Percentiles rank a stretch among this genome's conserved stretches.
Evolutionary conservation across 2,113 vertebrate genomes (phyloP).

Genomic region (Lophura nycthemera): DNA sequence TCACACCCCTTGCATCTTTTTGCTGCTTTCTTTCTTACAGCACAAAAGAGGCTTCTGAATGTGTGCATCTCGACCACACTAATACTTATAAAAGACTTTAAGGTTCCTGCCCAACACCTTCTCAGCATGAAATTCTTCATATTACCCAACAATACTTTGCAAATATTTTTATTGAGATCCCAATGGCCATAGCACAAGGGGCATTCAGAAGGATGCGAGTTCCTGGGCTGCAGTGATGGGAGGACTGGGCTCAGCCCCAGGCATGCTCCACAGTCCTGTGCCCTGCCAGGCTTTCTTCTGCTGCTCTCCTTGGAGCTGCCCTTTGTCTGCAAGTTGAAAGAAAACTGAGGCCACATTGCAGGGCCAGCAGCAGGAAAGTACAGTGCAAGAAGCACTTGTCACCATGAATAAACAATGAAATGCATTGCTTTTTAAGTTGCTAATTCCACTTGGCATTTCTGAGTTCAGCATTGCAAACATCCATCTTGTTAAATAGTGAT

Average conservation of each 20-base stretch:
- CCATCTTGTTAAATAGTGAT: constrained; percentile 56
- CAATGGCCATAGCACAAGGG: neutral
- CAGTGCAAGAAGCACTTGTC: constrained; percentile 14
- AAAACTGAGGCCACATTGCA: neutral
- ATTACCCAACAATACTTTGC: constrained; percentile 27
- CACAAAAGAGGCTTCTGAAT: neutral
- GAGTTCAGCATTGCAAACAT: neutral
- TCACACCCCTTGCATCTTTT: constrained; percentile 10
- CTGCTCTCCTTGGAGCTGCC: constrained; percentile 11
- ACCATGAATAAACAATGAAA: constrained; percentile 46
- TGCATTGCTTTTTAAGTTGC: constrained; percentile 1
- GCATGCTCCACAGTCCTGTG: neutral
- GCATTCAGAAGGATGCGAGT: constrained; percentile 55
- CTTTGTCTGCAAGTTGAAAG: neutral
- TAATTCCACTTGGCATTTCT: constrained; percentile 62
- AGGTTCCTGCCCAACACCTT: neutral
- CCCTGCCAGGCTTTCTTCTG: constrained; percentile 23
- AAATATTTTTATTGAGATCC: constrained; percentile 57
- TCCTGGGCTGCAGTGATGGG: neutral
- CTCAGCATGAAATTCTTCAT: neutral
- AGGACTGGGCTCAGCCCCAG: constrained; percentile 23
- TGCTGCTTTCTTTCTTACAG: neutral
- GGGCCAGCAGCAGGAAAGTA: neutral
- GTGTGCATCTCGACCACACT: neutral
- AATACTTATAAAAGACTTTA: neutral